A percentile compares a stretch with the other conserved stretches of the same genome.
Conservation (phyloP, 1,140 invertebrate species). For the Adoxophyes honmai region DNA sequence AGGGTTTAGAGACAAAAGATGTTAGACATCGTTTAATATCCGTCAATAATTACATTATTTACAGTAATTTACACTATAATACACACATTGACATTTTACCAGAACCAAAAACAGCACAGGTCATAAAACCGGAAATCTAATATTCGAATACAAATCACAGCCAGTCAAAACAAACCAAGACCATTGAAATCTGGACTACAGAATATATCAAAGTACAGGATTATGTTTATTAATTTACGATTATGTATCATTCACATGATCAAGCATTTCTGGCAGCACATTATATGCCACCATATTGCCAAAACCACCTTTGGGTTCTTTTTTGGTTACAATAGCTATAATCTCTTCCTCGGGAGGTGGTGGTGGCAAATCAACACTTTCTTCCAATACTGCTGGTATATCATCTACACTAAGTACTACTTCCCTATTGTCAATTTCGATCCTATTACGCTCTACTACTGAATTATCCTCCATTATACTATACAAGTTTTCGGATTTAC, state of each 20-base stretch:
- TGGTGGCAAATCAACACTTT: constrained; percentile 52
- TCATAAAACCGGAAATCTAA: too few species aligned
- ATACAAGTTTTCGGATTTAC: constrained; percentile 74
- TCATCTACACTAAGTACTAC: constrained; percentile 70
- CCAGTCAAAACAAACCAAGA: constrained; percentile 38
- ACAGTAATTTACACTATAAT: constrained; percentile 38
- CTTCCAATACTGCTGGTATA: constrained; percentile 47
- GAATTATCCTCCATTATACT: constrained; percentile 76
- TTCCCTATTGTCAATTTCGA: constrained; percentile 70
- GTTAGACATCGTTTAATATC: constrained; percentile 53
- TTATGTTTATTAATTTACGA: constrained; percentile 20
- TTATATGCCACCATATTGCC: constrained; percentile 75
- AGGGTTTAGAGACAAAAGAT: constrained; percentile 64
- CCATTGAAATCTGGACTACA: constrained; percentile 18
- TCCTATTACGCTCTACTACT: constrained; percentile 61
- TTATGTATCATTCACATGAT: constrained; percentile 57
- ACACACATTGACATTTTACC: constrained; percentile 11
- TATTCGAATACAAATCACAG: constrained; percentile 36
- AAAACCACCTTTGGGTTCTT: constrained; percentile 62
- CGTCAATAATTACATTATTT: constrained; percentile 38
- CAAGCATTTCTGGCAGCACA: constrained; percentile 69
- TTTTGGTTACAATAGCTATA: constrained; percentile 73
- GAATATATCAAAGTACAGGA: constrained; percentile 22
- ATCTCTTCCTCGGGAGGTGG: constrained; percentile 73
- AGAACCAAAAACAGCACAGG: too few species aligned